These are phyloP conservation scores for Pipistrellus kuhlii DNA, from an alignment of 2,797 vertebrate species.

Conservation along the genomic window DNA sequence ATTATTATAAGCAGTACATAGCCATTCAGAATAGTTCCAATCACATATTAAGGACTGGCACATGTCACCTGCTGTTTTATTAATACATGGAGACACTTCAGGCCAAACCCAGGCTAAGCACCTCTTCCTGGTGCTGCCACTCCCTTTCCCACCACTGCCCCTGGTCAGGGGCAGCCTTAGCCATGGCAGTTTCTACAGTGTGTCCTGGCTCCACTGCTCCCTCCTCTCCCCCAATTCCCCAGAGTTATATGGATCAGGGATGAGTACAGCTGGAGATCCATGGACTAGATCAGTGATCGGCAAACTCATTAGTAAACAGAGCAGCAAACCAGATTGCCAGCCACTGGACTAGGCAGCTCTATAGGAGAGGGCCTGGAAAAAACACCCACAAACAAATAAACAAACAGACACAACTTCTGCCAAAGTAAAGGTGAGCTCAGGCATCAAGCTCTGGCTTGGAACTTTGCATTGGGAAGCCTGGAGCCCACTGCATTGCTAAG, in stretches of 20 bases:
- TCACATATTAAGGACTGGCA: background rate
- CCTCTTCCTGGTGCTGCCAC: background rate
- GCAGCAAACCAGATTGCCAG: no score
- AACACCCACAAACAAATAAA: background rate
- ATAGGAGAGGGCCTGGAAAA: background rate
- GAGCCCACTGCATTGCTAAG: background rate
- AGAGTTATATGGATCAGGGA: background rate
- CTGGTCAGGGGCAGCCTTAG: background rate
- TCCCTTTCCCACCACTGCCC: background rate
- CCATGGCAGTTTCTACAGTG: background rate
- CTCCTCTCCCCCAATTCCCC: fast-evolving
- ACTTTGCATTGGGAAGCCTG: background rate
- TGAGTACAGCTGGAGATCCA: background rate
- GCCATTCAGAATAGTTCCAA: background rate
- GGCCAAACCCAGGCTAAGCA: background rate
- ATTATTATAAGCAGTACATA: background rate
- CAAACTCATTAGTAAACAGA: no score
- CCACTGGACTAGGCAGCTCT: background rate
- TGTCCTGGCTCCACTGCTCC: background rate
- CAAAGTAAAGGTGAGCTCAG: background rate
- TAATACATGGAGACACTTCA: background rate
- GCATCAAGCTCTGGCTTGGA: background rate
- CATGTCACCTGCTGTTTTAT: background rate
- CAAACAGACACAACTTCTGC: background rate
- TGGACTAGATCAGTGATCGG: background rate